Conservation (phyloP, 2,888 invertebrate genomes). For the Branchipolynoe longqiensis region DNA sequence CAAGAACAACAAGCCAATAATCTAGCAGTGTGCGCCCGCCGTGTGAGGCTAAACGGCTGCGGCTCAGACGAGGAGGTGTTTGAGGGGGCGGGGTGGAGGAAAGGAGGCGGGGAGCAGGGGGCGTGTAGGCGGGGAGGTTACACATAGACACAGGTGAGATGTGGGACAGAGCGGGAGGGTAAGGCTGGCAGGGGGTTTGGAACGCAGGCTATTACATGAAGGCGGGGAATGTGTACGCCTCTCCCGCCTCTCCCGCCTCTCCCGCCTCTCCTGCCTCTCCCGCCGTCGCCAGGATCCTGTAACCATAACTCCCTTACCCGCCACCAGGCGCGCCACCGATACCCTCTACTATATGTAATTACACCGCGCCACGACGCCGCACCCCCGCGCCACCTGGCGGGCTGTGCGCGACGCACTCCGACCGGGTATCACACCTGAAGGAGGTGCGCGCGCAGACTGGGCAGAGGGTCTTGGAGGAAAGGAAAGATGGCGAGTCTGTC, state of each 20-base stretch:
- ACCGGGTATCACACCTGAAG: conserved; percentile 21
- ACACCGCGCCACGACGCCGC: not conserved
- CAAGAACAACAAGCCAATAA: not conserved
- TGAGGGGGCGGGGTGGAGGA: not conserved
- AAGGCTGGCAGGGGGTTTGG: not conserved
- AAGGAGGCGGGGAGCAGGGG: not conserved
- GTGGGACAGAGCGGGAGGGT: not conserved
- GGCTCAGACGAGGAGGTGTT: not conserved
- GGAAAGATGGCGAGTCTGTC: too few relatives aligned
- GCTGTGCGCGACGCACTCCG: not conserved
- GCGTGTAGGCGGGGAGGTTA: too few relatives aligned
- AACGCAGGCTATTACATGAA: conserved; percentile 1
- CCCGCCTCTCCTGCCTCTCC: not conserved
- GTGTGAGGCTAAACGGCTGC: not conserved
- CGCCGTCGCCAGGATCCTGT: not conserved
- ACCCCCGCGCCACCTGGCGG: not conserved
- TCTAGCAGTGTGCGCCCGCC: not conserved
- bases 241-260: not conserved
- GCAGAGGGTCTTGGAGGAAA: not conserved
- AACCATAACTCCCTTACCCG: not conserved
- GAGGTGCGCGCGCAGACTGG: conserved; percentile 2
- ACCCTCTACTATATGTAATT: conserved; percentile 3
- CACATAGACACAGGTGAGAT: too few relatives aligned
- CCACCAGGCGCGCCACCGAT: not conserved
- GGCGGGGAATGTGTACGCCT: conserved; percentile 1